Conservation (phyloP, 2,888 invertebrate species). For the Athrips mouffetella region DNA sequence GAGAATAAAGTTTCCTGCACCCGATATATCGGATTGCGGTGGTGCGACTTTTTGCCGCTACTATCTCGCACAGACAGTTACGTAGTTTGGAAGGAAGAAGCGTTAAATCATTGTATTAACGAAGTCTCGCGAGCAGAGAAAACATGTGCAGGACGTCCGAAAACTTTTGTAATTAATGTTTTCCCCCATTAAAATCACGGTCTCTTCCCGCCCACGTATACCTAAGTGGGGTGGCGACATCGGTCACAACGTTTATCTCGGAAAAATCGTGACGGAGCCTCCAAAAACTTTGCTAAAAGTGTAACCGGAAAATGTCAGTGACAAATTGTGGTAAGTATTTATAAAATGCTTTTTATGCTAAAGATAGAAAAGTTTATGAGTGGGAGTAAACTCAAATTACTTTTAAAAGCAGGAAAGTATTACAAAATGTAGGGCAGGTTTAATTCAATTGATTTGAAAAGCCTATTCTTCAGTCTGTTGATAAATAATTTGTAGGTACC, state of each 20-base stretch:
- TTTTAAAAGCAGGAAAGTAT: too few species aligned
- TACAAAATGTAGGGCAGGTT: too few species aligned
- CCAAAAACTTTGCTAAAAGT: constrained; percentile 33
- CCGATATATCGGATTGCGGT: constrained; percentile 1
- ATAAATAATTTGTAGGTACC: constrained; percentile 14
- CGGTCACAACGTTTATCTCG: constrained; percentile 31
- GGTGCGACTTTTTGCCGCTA: neutral
- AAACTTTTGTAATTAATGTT: constrained; percentile 48
- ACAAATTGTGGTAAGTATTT: constrained; percentile 34
- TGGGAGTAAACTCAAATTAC: neutral
- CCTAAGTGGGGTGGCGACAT: constrained; percentile 35
- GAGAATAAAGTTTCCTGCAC: constrained; percentile 1
- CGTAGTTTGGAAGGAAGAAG: constrained; percentile 8
- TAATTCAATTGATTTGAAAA: too few species aligned
- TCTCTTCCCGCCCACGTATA: constrained; percentile 34
- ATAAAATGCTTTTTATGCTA: constrained; percentile 8
- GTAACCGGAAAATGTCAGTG: constrained; percentile 33
- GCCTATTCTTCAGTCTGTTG: too few species aligned
- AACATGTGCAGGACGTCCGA: constrained; percentile 13
- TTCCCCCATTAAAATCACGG: constrained; percentile 41
- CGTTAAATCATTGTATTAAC: constrained; percentile 15
- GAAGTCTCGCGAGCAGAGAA: constrained; percentile 12
- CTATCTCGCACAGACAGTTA: constrained; percentile 1
- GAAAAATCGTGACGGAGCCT: constrained; percentile 30
- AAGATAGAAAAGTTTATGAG: constrained; percentile 7